Conservation (phyloP, 2,888 invertebrate species). For the Eupithecia exiguata region DNA sequence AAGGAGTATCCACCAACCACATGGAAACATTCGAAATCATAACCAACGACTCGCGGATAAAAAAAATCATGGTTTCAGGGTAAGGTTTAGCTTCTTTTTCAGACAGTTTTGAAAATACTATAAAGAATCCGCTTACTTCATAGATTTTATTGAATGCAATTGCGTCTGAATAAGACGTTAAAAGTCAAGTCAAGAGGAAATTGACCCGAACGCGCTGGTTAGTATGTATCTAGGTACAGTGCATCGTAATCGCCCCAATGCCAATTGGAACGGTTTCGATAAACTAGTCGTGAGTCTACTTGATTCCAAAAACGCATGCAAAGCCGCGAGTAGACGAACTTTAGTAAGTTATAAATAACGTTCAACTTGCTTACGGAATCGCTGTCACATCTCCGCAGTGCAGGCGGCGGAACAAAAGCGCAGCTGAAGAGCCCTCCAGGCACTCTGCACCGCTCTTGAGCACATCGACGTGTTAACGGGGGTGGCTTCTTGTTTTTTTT, state of each 20-base stretch:
- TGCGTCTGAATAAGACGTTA: neutral
- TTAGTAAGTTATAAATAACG: neutral
- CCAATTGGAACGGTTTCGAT: too few species aligned
- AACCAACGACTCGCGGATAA: neutral
- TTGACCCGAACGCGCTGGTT: too few species aligned
- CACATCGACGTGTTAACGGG: constrained; percentile 6
- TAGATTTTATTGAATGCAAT: neutral
- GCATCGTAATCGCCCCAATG: too few species aligned
- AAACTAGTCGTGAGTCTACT: too few species aligned
- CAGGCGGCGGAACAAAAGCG: constrained; percentile 15
- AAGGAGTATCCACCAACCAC: neutral
- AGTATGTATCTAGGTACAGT: too few species aligned
- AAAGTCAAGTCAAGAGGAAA: neutral
- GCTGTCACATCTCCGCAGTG: neutral
- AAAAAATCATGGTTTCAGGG: neutral
- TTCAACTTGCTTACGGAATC: neutral
- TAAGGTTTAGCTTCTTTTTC: neutral
- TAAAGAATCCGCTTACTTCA: neutral
- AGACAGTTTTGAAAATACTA: neutral
- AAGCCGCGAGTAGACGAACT: too few species aligned
- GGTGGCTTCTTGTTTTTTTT: neutral
- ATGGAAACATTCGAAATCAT: neutral
- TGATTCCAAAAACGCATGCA: neutral
- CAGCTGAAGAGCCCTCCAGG: neutral
- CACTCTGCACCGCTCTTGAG: neutral